These are phyloP conservation scores for Leistus spinibarbis DNA, from an alignment of 2,888 invertebrate genomes.

Conservation along the genomic window DNA sequence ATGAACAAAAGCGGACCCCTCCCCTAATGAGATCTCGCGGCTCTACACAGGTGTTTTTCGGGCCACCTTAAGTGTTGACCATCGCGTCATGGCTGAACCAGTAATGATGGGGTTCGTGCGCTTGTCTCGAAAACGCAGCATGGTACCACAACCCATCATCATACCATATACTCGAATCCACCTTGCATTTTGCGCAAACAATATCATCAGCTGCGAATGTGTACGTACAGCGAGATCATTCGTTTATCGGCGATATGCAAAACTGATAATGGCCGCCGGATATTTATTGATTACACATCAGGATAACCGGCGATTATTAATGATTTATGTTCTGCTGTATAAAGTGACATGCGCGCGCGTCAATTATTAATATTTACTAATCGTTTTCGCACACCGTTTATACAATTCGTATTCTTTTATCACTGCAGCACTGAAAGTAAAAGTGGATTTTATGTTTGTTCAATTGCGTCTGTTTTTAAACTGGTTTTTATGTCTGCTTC, in stretches of 20 bases:
- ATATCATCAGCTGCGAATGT: too few relatives aligned
- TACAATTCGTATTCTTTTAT: too few relatives aligned
- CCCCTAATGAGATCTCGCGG: background rate
- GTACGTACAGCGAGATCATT: background rate
- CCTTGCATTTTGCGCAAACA: background rate
- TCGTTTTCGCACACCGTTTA: constrained; percentile 11
- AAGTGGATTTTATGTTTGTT: too few relatives aligned
- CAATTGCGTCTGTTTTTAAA: too few relatives aligned
- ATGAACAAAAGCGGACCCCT: too few relatives aligned
- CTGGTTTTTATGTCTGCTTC: too few relatives aligned
- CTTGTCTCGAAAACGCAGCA: background rate
- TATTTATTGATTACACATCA: constrained; percentile 38
- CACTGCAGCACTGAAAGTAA: too few relatives aligned
- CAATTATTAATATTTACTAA: constrained; percentile 37
- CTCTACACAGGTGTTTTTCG: constrained; percentile 25
- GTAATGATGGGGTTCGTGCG: constrained; percentile 29
- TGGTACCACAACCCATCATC: background rate
- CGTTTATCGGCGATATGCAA: constrained; percentile 4
- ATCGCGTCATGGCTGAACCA: constrained; percentile 8
- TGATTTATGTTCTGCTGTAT: constrained; percentile 32
- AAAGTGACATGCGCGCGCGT: constrained; percentile 16
- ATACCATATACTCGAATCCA: background rate
- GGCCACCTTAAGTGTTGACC: constrained; percentile 32
- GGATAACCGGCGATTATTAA: constrained; percentile 34
- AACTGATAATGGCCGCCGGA: constrained; percentile 12